phyloP scores from a whole-genome alignment of 2,113 vertebrate genomes.

The Zosterops lateralis region DNA sequence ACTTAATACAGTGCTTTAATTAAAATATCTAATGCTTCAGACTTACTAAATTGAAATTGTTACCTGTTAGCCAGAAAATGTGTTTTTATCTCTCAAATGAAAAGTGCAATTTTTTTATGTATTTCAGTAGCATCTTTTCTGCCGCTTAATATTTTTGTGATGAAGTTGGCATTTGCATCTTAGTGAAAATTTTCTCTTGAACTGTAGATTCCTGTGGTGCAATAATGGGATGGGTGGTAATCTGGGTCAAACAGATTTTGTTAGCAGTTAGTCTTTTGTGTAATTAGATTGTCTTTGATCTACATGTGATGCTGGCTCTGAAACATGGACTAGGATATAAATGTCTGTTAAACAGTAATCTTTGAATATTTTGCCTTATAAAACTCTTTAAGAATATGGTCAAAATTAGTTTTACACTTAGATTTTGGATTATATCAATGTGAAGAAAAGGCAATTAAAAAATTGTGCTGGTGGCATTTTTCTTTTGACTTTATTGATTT shows the following conservation, averaged over 20 bases:
- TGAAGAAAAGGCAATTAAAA: not conserved
- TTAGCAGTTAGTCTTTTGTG: not conserved
- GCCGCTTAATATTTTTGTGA: not conserved
- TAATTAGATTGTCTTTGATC: not conserved
- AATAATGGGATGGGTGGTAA: not conserved
- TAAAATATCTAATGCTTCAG: not conserved
- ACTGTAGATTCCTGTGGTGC: not conserved
- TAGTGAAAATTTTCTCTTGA: not conserved
- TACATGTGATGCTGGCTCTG: not conserved
- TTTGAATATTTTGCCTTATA: not conserved
- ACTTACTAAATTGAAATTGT: not conserved
- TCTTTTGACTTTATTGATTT: not conserved
- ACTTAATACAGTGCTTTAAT: not conserved
- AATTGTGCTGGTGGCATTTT: not conserved
- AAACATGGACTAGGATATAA: not conserved
- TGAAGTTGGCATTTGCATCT: not conserved
- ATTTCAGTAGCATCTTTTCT: not conserved
- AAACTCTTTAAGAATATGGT: not conserved
- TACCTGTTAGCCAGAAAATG: not conserved
- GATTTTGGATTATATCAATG: not conserved
- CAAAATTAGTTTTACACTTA: not conserved
- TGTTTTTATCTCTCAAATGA: not conserved
- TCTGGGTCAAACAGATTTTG: not conserved
- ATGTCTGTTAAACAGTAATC: not conserved
- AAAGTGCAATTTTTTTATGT: accelerated